Evolutionary conservation across 1,140 invertebrate species (phyloP).

Genomic region (Frieseomelitta varia): DNA sequence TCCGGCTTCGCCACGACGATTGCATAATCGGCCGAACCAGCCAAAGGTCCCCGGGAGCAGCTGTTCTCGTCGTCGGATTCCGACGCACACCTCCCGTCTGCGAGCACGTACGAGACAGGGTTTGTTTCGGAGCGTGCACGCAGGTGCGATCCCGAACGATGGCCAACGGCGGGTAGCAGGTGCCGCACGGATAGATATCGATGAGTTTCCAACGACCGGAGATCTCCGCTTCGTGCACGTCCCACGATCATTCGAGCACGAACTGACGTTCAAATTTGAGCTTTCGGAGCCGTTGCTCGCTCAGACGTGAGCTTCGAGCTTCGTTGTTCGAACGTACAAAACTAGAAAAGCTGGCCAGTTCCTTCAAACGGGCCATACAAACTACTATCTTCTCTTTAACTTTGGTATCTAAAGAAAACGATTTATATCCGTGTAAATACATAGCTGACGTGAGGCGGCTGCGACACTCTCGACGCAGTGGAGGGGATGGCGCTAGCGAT

Average conservation of each 20-base stretch:
- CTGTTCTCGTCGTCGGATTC: constrained; percentile 60
- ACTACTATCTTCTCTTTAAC: neutral
- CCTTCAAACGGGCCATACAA: neutral
- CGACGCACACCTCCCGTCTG: constrained; percentile 45
- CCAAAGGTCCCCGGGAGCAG: constrained; percentile 54
- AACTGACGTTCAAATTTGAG: too few relatives aligned
- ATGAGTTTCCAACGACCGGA: neutral
- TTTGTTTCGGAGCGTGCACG: constrained; percentile 29
- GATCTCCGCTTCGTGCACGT: constrained; percentile 18
- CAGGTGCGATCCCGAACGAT: constrained; percentile 66
- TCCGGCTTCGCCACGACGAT: constrained; percentile 9
- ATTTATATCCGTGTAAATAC: too few relatives aligned
- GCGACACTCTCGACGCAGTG: too few relatives aligned
- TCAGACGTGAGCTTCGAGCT: too few relatives aligned
- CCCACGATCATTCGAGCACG: neutral
- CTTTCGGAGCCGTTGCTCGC: too few relatives aligned
- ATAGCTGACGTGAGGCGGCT: too few relatives aligned
- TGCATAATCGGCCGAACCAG: constrained; percentile 59
- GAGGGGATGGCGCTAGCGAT: too few relatives aligned
- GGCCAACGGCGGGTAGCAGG: constrained; percentile 43
- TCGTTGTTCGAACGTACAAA: too few relatives aligned
- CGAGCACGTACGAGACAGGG: constrained; percentile 4
- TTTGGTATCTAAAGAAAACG: too few relatives aligned
- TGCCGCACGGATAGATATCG: constrained; percentile 55
- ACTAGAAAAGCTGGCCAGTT: too few relatives aligned